Percentiles rank a stretch among this genome's conserved stretches.
Conservation (phyloP, 2,888 invertebrate genomes). For the Hermaeophaga mercurialis region DNA sequence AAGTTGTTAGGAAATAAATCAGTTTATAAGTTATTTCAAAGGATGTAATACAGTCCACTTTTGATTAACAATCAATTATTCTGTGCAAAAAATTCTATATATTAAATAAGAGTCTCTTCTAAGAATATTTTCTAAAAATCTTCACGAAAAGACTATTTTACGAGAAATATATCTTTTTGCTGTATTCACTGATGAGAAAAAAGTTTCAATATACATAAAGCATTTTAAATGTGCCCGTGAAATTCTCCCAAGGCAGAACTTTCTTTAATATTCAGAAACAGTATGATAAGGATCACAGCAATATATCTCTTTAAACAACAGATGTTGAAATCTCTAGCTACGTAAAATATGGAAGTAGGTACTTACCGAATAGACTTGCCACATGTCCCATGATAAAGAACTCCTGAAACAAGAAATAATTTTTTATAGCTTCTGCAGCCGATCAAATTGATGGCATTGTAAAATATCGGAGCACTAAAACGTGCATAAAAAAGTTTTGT, state of each 20-base stretch:
- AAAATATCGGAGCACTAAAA: constrained; percentile 16
- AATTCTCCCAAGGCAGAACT: neutral
- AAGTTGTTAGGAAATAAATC: no score
- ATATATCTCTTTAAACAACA: constrained; percentile 15
- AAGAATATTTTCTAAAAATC: no score
- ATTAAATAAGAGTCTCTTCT: no score
- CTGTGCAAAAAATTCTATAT: no score
- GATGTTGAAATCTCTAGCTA: constrained; percentile 5
- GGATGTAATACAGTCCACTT: no score
- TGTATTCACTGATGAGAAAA: no score
- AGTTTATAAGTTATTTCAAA: no score
- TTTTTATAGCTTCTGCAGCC: constrained; percentile 7
- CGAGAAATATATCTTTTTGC: no score
- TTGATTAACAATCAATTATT: no score
- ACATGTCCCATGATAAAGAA: constrained; percentile 8
- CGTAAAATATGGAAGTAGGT: constrained; percentile 11
- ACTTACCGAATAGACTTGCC: constrained; percentile 15
- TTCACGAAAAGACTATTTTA: no score
- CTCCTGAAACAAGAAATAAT: constrained; percentile 17
- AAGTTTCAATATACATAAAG: no score
- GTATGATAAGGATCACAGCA: neutral
- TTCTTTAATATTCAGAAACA: constrained; percentile 10
- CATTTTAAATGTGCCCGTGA: neutral
- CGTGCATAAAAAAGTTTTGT: constrained; percentile 11
- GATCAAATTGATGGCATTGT: constrained; percentile 13